Evolutionary conservation across 2,113 vertebrate species (phyloP).

Genomic region (Coptodon rendalli): DNA sequence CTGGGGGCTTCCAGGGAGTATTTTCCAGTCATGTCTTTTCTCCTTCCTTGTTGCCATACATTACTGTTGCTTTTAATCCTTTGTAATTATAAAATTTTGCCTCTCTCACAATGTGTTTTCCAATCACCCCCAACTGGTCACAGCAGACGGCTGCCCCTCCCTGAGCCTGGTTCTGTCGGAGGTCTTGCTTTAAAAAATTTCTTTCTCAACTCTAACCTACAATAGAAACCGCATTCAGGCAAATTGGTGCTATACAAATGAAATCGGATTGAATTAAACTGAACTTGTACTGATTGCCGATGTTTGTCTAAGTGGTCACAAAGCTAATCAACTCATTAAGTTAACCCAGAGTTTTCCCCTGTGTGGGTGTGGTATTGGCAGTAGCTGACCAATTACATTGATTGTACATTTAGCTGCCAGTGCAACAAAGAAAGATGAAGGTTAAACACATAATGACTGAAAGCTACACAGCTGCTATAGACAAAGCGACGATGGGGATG

Average conservation of each 20-base stretch:
- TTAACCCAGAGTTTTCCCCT: not conserved
- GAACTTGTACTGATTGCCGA: not conserved
- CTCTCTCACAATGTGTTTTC: not conserved
- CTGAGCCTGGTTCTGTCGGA: not conserved
- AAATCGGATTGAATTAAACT: not conserved
- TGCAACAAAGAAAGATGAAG: not conserved
- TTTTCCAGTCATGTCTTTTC: not conserved
- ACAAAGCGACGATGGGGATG: not conserved
- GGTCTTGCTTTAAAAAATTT: not conserved
- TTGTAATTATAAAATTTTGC: not conserved
- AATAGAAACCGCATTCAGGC: not conserved
- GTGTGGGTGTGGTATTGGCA: not conserved
- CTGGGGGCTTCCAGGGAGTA: not conserved
- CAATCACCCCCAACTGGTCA: not conserved
- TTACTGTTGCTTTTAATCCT: not conserved
- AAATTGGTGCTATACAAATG: not conserved
- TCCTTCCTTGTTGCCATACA: not conserved
- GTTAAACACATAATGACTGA: not conserved
- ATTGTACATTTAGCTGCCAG: not conserved
- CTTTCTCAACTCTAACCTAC: not conserved
- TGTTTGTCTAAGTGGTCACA: not conserved
- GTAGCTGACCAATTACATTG: not conserved
- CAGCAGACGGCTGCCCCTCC: not conserved
- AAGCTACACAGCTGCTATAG: not conserved
- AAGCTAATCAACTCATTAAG: not conserved